phyloP scores from a whole-genome alignment of 1,140 invertebrate species.

The Drosophila gunungcola region DNA sequence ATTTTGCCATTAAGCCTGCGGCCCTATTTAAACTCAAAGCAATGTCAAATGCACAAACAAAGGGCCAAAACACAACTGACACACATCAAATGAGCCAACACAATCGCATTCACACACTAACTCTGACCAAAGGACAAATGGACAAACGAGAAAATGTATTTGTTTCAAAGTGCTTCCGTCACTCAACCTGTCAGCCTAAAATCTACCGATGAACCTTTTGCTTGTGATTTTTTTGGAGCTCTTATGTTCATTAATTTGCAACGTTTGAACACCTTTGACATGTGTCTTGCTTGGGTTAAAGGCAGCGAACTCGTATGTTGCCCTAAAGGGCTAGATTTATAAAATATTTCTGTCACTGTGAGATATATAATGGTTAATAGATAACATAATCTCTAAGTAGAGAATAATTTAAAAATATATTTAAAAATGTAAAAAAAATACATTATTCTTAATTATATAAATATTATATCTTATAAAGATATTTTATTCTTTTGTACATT shows the following conservation, averaged over 20 bases:
- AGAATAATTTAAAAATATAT: background rate
- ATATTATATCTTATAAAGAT: too few species aligned
- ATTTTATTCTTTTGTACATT: too few species aligned
- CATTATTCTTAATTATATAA: too few species aligned
- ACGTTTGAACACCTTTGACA: slow-evolving; percentile 48
- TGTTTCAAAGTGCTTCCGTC: slow-evolving; percentile 42
- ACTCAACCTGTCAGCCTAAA: slow-evolving; percentile 37
- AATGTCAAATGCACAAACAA: slow-evolving; percentile 52
- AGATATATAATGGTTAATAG: background rate
- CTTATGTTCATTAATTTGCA: slow-evolving; percentile 57
- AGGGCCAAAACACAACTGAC: slow-evolving; percentile 23
- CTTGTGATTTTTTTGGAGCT: slow-evolving; percentile 24
- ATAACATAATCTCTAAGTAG: background rate
- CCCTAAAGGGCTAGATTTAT: background rate
- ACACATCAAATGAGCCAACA: slow-evolving; percentile 28
- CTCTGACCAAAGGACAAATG: slow-evolving; percentile 19
- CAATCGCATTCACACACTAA: background rate
- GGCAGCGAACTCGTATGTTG: slow-evolving; percentile 2
- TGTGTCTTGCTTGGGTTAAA: slow-evolving; percentile 58
- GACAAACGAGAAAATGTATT: slow-evolving; percentile 6
- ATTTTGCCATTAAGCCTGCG: slow-evolving; percentile 16
- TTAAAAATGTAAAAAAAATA: background rate
- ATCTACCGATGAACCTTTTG: slow-evolving; percentile 33
- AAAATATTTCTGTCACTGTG: background rate
- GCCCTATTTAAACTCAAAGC: slow-evolving; percentile 26